Evolutionary conservation across 1,140 invertebrate genomes (phyloP).

Genomic region (Zaprionus inermis): DNA sequence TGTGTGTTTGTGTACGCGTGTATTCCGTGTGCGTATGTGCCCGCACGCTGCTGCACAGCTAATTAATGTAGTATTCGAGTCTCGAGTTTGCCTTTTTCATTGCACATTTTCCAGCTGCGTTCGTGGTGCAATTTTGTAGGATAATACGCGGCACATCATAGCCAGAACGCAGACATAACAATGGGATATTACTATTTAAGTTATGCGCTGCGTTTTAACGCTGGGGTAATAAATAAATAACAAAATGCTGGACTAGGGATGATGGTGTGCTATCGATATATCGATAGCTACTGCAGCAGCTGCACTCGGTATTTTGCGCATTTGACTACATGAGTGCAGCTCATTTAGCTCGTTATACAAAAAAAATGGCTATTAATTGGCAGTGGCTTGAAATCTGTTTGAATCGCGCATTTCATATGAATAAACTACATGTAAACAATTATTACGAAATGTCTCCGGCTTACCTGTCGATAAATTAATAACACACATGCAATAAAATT

Average conservation of each 20-base stretch:
- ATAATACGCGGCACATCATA: constrained; percentile 33
- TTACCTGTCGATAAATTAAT: background rate
- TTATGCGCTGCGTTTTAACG: background rate
- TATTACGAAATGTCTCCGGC: background rate
- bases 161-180: constrained; percentile 12
- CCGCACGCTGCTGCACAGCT: constrained; percentile 20
- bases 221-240: constrained; percentile 48
- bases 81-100: constrained; percentile 28
- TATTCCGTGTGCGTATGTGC: constrained; percentile 3
- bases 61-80: constrained; percentile 27
- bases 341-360: background rate
- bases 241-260: constrained; percentile 47
- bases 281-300: constrained; percentile 4
- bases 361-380: background rate
- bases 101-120: constrained; percentile 41
- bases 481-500: background rate
- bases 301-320: constrained; percentile 9
- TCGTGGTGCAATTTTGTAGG: constrained; percentile 4
- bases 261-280: constrained; percentile 31
- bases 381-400: background rate
- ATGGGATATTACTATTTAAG: constrained; percentile 16
- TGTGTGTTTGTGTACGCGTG: constrained; percentile 1
- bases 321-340: background rate
- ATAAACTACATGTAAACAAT: background rate
- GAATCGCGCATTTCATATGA: background rate